Conservation (phyloP, 2,888 invertebrate species). For the Flabesymbios commensalis region DNA sequence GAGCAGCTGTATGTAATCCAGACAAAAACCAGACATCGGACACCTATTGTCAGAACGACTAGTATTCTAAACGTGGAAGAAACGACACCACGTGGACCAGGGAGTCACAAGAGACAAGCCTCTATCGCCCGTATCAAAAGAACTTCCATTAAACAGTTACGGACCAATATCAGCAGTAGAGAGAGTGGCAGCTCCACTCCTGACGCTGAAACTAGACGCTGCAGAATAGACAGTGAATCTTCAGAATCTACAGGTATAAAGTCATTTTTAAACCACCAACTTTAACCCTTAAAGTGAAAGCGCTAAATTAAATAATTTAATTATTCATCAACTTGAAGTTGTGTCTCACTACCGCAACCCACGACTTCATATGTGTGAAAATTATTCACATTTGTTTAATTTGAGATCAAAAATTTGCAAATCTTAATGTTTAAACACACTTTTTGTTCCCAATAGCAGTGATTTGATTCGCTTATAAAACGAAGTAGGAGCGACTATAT, state of each 20-base stretch:
- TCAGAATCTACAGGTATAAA: slow-evolving; percentile 24
- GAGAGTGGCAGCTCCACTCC: slow-evolving; percentile 31
- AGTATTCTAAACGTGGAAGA: slow-evolving; percentile 71
- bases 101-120: slow-evolving; percentile 12
- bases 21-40: slow-evolving; percentile 76
- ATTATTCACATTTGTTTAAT: too few species aligned
- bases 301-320: too few species aligned
- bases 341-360: too few species aligned
- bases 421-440: too few species aligned
- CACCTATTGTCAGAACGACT: slow-evolving; percentile 74
- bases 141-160: slow-evolving; percentile 27
- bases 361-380: too few species aligned
- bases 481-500: too few species aligned
- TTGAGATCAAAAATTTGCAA: too few species aligned
- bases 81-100: slow-evolving; percentile 8
- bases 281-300: too few species aligned
- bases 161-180: slow-evolving; percentile 4
- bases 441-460: too few species aligned
- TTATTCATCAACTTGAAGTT: too few species aligned
- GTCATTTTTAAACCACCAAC: too few species aligned
- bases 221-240: slow-evolving; percentile 11
- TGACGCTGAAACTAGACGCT: slow-evolving; percentile 13
- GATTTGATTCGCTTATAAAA: too few species aligned
- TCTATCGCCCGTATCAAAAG: slow-evolving; percentile 24
- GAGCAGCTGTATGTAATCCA: slow-evolving; percentile 80